Conservation (phyloP, 2,797 vertebrate genomes). For the Morus bassanus region DNA sequence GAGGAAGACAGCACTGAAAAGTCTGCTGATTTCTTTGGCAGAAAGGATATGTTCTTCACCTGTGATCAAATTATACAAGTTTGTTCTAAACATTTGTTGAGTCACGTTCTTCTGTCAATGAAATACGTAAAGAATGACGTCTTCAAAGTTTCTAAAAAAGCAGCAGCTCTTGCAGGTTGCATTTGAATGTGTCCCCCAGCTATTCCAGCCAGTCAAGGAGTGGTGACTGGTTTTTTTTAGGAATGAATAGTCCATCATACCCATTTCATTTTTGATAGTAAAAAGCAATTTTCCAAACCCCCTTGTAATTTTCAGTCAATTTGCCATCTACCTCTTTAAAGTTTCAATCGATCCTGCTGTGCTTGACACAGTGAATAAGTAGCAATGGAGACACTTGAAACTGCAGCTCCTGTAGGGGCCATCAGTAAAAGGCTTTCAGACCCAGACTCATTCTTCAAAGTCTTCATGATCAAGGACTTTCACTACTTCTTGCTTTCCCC, state of each 20-base stretch:
- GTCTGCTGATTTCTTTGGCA: background rate
- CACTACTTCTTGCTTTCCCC: background rate
- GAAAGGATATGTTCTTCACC: background rate
- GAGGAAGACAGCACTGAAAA: background rate
- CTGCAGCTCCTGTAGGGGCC: background rate
- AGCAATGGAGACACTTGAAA: background rate
- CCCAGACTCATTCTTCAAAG: background rate
- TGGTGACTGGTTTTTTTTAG: background rate
- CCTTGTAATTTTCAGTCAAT: background rate
- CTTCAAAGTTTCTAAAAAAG: background rate
- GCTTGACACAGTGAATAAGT: background rate
- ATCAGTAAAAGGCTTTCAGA: background rate
- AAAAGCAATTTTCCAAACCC: background rate
- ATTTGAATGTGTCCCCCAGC: background rate
- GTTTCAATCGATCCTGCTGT: background rate
- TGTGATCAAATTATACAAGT: background rate
- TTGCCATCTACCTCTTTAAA: background rate
- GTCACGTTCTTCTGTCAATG: background rate
- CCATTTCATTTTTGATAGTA: background rate
- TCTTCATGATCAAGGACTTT: background rate
- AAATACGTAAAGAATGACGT: background rate
- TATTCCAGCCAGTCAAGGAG: background rate
- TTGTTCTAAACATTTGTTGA: background rate
- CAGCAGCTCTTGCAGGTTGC: background rate
- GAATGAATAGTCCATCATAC: background rate